Percentiles rank a stretch among this genome's conserved stretches.
Conservation (phyloP, 1,140 invertebrate genomes). For the Leptopilina clavipes region DNA sequence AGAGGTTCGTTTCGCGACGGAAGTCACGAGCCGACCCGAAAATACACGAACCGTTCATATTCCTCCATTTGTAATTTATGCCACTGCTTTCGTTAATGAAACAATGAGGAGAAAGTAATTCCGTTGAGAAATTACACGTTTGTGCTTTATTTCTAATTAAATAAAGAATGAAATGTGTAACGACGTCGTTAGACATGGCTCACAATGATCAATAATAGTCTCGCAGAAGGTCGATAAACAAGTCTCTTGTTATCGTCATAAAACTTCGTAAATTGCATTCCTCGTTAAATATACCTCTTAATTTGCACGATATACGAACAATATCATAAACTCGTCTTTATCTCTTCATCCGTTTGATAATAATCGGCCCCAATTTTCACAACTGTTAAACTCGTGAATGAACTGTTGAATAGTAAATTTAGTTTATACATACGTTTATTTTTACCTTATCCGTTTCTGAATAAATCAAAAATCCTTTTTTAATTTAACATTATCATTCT, state of each 20-base stretch:
- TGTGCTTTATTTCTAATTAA: not conserved
- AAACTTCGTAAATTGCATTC: constrained; percentile 1
- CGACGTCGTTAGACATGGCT: constrained; percentile 1
- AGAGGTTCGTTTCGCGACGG: too few species aligned
- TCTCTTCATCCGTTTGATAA: constrained; percentile 5
- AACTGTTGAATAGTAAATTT: not conserved
- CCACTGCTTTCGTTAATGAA: not conserved
- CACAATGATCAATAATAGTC: not conserved
- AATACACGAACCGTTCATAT: too few species aligned
- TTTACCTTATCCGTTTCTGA: not conserved
- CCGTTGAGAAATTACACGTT: not conserved
- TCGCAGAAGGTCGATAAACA: constrained; percentile 10
- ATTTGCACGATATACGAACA: not conserved
- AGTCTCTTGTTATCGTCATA: not conserved
- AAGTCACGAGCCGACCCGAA: too few species aligned
- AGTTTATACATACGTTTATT: not conserved
- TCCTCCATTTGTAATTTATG: not conserved
- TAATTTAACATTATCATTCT: too few species aligned
- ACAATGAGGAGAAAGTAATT: not conserved
- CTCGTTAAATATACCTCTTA: constrained; percentile 4
- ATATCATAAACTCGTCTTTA: constrained; percentile 8
- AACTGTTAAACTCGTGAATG: not conserved
- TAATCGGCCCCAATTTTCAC: constrained; percentile 3
- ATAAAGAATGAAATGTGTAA: not conserved
- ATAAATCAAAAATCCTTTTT: too few species aligned